Percentiles rank a stretch among this genome's conserved stretches.
phyloP scores from a whole-genome alignment of 2,113 vertebrate species.

The Hiodon tergisus region DNA sequence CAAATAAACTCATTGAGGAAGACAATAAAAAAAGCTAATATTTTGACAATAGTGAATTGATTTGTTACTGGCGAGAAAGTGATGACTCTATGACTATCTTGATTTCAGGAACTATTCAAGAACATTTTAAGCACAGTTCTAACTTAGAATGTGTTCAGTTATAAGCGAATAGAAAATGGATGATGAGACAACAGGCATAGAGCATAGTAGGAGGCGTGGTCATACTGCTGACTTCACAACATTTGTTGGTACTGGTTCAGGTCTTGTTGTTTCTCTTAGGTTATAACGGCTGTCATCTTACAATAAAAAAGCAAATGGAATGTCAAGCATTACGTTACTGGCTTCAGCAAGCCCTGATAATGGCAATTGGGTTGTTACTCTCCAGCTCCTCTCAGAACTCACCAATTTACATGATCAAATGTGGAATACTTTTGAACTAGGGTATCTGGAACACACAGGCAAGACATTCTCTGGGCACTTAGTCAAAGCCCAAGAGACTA shows the following conservation, averaged over 20 bases:
- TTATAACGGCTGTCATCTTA: conserved; percentile 1
- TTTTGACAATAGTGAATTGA: conserved; percentile 1
- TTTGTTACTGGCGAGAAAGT: neutral
- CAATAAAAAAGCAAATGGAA: conserved; percentile 12
- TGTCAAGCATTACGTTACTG: conserved; percentile 24
- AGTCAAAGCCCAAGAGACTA: conserved; percentile 65
- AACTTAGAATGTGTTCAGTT: no score
- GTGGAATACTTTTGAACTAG: conserved; percentile 66
- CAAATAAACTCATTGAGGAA: conserved; percentile 13
- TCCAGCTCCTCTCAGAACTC: conserved; percentile 46
- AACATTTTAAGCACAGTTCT: no score
- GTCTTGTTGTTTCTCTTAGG: neutral
- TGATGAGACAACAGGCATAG: no score
- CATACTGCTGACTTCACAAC: conserved; percentile 9
- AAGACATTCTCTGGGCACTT: conserved; percentile 53
- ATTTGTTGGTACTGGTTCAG: neutral
- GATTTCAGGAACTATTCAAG: no score
- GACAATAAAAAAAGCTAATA: conserved; percentile 6
- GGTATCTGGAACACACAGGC: conserved; percentile 68
- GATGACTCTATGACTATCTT: no score
- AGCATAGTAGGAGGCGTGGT: neutral
- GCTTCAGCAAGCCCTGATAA: conserved; percentile 20
- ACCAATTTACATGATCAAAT: conserved; percentile 66
- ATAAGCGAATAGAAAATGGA: no score
- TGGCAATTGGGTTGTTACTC: conserved; percentile 7